A percentile compares a stretch with the other conserved stretches of the same genome.
phyloP scores from a whole-genome alignment of 2,113 vertebrate species.

The Cromileptes altivelis region DNA sequence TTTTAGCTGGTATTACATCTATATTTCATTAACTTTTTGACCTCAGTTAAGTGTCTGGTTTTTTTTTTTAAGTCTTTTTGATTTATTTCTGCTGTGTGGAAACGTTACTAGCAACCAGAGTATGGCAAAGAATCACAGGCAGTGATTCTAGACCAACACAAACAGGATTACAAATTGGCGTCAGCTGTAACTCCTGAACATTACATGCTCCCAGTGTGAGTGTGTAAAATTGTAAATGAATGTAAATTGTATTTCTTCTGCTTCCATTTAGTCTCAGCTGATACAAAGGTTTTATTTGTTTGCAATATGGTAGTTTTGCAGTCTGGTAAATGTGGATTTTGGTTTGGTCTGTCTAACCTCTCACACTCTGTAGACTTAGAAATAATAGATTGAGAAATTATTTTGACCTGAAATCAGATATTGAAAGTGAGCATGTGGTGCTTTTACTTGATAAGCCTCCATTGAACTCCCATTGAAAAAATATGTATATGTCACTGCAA shows the following conservation, averaged over 20 bases:
- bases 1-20: not conserved
- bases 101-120: too few relatives aligned
- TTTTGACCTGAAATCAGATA: constrained; percentile 5
- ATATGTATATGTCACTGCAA: too few relatives aligned
- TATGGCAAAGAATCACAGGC: not conserved
- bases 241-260: not conserved
- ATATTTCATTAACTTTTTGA: not conserved
- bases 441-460: not conserved
- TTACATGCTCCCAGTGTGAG: not conserved
- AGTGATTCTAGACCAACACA: not conserved
- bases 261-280: not conserved
- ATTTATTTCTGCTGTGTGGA: too few relatives aligned
- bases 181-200: too few relatives aligned
- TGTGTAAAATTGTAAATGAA: not conserved
- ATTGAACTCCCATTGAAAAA: not conserved
- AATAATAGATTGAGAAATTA: not conserved
- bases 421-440: not conserved
- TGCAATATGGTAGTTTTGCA: not conserved
- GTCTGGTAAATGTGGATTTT: not conserved
- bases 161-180: not conserved
- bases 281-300: not conserved
- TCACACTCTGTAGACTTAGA: not conserved
- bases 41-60: not conserved
- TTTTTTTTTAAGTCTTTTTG: too few relatives aligned
- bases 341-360: not conserved